phyloP scores from a whole-genome alignment of 2,113 vertebrate species.

The Equus przewalskii region DNA sequence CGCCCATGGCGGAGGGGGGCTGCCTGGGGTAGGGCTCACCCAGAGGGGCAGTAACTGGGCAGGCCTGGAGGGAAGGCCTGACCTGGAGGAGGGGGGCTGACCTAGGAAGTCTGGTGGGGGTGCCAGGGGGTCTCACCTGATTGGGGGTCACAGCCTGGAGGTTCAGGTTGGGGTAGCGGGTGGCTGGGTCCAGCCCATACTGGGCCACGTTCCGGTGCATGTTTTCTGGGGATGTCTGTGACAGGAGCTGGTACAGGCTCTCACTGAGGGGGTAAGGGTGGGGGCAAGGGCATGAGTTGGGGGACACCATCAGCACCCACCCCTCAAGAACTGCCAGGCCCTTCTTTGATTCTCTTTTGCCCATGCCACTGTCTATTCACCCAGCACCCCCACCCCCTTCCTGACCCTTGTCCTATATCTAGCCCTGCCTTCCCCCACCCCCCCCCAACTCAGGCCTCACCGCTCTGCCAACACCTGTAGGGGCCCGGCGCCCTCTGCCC shows the following conservation, averaged over 20 bases:
- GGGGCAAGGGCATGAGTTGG: not conserved
- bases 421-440: fast-evolving
- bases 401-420: fast-evolving
- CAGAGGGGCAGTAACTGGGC: not conserved
- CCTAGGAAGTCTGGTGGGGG: not conserved
- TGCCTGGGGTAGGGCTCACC: not conserved
- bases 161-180: conserved; percentile 95
- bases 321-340: not conserved
- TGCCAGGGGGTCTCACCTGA: conserved; percentile 89
- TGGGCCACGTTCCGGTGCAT: conserved; percentile 92
- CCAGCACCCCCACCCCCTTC: not conserved
- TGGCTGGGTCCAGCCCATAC: conserved; percentile 94
- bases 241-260: conserved; percentile 95
- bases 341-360: not conserved
- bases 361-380: not conserved
- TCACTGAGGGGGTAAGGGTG: conserved; percentile 88
- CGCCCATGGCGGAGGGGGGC: not conserved
- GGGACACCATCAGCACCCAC: not conserved
- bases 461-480: conserved; percentile 94
- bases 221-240: conserved; percentile 96
- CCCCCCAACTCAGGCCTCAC: conserved; percentile 83
- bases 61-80: not conserved
- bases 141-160: conserved; percentile 89
- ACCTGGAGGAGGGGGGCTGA: not conserved
- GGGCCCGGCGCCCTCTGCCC: conserved; percentile 89